Base-by-base conservation (phyloP, 2,113 vertebrate species). In the Coturnix japonica region DNA sequence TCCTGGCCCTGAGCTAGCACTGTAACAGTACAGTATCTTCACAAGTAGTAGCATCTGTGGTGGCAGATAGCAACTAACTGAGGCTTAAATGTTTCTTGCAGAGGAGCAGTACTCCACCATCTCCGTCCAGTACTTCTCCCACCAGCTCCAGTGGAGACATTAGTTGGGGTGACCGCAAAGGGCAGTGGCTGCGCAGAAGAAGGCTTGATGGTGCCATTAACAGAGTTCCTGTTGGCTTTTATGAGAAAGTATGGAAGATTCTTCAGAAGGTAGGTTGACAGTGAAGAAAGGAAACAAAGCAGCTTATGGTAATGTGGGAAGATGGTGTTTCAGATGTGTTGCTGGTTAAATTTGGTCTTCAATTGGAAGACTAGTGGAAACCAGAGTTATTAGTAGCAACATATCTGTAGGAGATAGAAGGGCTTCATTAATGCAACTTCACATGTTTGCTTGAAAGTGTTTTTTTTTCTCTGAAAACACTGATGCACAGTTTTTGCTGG, bases 201-300 rank as follows among this genome's bases (percentile, higher is more conserved):
- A 95, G 99, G 67, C 97, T 99, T 22, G 99, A 99, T 11, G 99
- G 99, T 13, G 99, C 99, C 11, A 99, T 99, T 85, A 99, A 99
- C 97, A 97, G 99, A 86, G 99, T 99, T n/a, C 99, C 99, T 0
- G 96, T 99, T 94, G 99, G 99, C 18, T 99, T 99, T 96, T 99
- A 99, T 96, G 98, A 99, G 95, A 99, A 98, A 91, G 99, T 99
- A 49, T 99, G 99, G 99, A 99, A 98, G 85, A 98, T 99, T 94
- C 98, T 99, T 72, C 99, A 99, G 96, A 99, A 99, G 97, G 98
- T 98, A 81, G 93, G 96, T 30, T 60, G 64, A 13, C 30, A 13
- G 3, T 44, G 57, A 53, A 28, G 35, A 39, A 18, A 22, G 70
- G 67, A 60, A 21, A 35, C 41, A 66, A 74, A 15, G 11, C 10